A percentile compares a stretch with the other conserved stretches of the same genome.
Conservation (phyloP, 2,888 invertebrate genomes). For the Plagodis dolabraria region DNA sequence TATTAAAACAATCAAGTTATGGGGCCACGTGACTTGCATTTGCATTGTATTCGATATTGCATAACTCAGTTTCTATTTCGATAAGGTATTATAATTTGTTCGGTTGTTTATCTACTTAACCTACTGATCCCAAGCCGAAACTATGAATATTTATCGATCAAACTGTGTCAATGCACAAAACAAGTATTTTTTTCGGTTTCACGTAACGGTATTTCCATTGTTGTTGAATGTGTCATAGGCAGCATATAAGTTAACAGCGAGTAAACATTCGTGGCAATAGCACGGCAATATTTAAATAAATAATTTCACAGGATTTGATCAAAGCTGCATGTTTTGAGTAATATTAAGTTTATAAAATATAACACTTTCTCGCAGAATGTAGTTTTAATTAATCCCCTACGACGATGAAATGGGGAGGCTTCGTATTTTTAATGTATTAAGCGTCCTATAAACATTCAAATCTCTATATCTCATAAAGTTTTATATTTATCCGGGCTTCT, state of each 20-base stretch:
- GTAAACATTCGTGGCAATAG: too few species aligned
- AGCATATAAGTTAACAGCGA: neutral
- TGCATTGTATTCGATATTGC: constrained; percentile 7
- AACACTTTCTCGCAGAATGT: too few species aligned
- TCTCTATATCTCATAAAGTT: constrained; percentile 29
- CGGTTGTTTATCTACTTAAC: constrained; percentile 14
- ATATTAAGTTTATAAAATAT: too few species aligned
- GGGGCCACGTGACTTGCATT: constrained; percentile 7
- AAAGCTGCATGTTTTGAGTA: neutral
- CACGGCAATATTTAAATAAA: too few species aligned
- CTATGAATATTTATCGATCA: constrained; percentile 17
- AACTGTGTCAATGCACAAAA: constrained; percentile 11
- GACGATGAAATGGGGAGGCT: neutral
- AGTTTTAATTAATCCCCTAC: neutral
- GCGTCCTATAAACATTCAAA: neutral
- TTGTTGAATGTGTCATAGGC: neutral
- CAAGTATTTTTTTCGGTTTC: constrained; percentile 14
- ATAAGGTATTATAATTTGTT: constrained; percentile 7
- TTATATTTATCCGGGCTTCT: constrained; percentile 29
- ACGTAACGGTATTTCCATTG: constrained; percentile 10
- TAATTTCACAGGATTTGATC: too few species aligned
- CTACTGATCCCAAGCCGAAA: constrained; percentile 10
- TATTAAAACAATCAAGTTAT: neutral
- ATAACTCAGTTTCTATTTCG: constrained; percentile 2
- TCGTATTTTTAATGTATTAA: neutral